Evolutionary conservation across 2,797 vertebrate species (phyloP).

Genomic region (Botia kubotai): DNA sequence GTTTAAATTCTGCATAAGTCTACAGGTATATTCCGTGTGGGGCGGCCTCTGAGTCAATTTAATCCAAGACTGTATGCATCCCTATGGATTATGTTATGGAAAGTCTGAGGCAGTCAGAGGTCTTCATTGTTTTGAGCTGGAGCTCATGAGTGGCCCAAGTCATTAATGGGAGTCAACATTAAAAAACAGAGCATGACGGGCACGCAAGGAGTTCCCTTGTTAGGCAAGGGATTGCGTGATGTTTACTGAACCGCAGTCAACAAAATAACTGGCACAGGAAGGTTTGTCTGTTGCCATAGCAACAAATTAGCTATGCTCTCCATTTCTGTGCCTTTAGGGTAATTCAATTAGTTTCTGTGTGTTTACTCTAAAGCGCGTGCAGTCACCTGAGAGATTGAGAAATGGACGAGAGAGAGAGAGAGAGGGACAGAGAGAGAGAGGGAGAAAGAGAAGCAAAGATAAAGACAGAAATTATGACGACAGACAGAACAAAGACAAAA

Average conservation of each 20-base stretch:
- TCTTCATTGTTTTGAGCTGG: conserved; percentile 16
- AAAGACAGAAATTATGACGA: conserved; percentile 41
- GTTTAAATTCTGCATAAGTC: neutral
- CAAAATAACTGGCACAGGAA: conserved; percentile 51
- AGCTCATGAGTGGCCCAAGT: neutral
- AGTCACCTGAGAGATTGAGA: conserved; percentile 40
- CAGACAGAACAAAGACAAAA: conserved; percentile 17
- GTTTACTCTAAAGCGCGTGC: conserved; percentile 56
- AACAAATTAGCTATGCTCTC: conserved; percentile 66
- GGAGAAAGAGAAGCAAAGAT: neutral
- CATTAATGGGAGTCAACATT: conserved; percentile 57
- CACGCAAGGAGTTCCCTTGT: conserved; percentile 37
- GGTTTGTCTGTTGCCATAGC: conserved; percentile 65
- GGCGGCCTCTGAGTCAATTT: conserved; percentile 6
- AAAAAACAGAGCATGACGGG: conserved; percentile 15
- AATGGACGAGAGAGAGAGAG: conserved; percentile 10
- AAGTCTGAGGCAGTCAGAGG: conserved; percentile 52
- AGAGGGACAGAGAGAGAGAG: neutral
- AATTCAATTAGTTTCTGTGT: conserved; percentile 68
- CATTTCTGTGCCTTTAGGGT: conserved; percentile 63
- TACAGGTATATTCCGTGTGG: neutral
- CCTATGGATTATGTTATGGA: conserved; percentile 27
- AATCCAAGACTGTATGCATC: neutral
- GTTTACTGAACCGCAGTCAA: conserved; percentile 52
- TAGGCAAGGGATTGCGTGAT: conserved; percentile 12